Percentiles rank a stretch among this genome's conserved stretches.
phyloP scores from a whole-genome alignment of 2,888 invertebrate genomes.

The Synergus gifuensis region DNA sequence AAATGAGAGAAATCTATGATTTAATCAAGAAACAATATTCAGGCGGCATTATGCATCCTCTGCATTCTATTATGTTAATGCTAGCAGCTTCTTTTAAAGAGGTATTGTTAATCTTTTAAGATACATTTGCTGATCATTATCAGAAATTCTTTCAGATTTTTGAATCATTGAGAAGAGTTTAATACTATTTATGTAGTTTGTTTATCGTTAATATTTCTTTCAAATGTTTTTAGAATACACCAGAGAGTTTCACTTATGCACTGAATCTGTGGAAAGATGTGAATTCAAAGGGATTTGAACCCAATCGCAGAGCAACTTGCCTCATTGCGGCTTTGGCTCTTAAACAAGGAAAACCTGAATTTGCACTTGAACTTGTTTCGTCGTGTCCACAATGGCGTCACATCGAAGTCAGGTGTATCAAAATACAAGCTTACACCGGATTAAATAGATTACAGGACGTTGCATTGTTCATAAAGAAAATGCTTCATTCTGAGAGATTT shows the following conservation, averaged over 20 bases:
- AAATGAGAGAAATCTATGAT: conserved; percentile 84
- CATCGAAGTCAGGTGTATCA: conserved; percentile 85
- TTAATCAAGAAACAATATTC: conserved; percentile 81
- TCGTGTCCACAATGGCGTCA: conserved; percentile 81
- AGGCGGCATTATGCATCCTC: conserved; percentile 84
- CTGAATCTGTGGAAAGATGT: conserved; percentile 82
- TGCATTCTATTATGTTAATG: conserved; percentile 83
- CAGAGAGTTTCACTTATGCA: conserved; percentile 84
- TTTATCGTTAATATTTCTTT: not conserved
- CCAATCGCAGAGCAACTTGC: conserved; percentile 82
- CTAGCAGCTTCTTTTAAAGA: conserved; percentile 87
- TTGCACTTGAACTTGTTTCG: conserved; percentile 84
- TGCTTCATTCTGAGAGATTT: not conserved
- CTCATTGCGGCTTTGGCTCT: conserved; percentile 85
- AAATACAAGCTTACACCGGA: conserved; percentile 82
- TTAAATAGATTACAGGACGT: conserved; percentile 78
- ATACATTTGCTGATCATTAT: no score
- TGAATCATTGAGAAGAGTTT: no score
- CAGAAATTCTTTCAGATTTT: no score
- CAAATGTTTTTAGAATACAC: conserved; percentile 82
- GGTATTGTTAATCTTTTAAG: conserved; percentile 77
- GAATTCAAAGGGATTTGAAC: conserved; percentile 79
- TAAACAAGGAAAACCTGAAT: conserved; percentile 83
- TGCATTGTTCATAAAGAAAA: not conserved
- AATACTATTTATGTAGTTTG: not conserved